phyloP scores from a whole-genome alignment of 2,888 invertebrate genomes.

The Coleophora deauratella region DNA sequence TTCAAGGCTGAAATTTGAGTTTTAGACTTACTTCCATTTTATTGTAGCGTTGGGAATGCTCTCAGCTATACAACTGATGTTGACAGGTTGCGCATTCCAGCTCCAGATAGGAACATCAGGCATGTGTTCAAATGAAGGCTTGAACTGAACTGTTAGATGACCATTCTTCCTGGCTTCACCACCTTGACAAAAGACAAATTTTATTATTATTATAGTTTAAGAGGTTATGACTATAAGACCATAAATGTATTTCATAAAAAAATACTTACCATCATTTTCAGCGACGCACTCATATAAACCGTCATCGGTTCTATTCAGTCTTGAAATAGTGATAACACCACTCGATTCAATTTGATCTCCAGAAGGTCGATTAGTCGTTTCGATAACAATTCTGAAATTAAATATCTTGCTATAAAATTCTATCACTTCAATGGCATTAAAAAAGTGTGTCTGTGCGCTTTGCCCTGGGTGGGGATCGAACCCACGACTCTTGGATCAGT shows the following conservation, averaged over 20 bases:
- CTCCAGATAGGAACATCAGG: slow-evolving; percentile 85
- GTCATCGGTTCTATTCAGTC: slow-evolving; percentile 82
- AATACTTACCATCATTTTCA: slow-evolving; percentile 76
- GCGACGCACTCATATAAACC: slow-evolving; percentile 93
- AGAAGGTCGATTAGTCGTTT: slow-evolving; percentile 60
- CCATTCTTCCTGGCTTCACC: slow-evolving; percentile 85
- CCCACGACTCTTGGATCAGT: too few species aligned
- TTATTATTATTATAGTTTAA: not conserved
- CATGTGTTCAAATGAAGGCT: slow-evolving; percentile 83
- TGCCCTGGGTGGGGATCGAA: too few species aligned
- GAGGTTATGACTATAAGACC: not conserved
- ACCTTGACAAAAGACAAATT: slow-evolving; percentile 44
- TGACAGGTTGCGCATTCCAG: slow-evolving; percentile 87
- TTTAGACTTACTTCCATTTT: slow-evolving; percentile 80
- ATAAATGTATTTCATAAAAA: not conserved
- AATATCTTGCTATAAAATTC: too few species aligned
- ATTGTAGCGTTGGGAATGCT: slow-evolving; percentile 94
- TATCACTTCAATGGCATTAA: too few species aligned
- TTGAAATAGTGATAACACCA: slow-evolving; percentile 80
- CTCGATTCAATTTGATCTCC: slow-evolving; percentile 68
- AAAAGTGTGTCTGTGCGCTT: too few species aligned
- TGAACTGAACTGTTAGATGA: slow-evolving; percentile 87
- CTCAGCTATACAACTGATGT: slow-evolving; percentile 91
- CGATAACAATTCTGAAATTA: slow-evolving; percentile 73
- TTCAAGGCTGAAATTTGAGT: slow-evolving; percentile 10